phyloP scores from a whole-genome alignment of 2,888 invertebrate species.

The Papilio demoleus region DNA sequence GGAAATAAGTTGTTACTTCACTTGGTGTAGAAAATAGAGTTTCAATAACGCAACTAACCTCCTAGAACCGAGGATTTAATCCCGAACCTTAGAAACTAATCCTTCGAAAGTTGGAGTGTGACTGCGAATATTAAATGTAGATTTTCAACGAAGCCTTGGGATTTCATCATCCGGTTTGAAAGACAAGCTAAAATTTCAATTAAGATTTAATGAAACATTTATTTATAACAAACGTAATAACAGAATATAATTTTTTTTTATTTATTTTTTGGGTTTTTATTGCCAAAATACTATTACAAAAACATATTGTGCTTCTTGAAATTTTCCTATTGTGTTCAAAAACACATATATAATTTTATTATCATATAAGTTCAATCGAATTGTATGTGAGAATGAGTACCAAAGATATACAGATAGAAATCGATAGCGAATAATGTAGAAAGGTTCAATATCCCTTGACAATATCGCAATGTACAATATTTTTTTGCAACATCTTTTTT shows the following conservation, averaged over 20 bases:
- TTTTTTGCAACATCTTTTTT: constrained; percentile 15
- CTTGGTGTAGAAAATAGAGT: not conserved
- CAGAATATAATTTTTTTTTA: too few species aligned
- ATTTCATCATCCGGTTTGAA: constrained; percentile 28
- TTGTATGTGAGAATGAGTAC: too few species aligned
- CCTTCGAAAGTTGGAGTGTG: constrained; percentile 38
- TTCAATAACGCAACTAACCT: not conserved
- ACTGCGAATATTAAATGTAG: constrained; percentile 39
- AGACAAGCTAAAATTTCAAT: constrained; percentile 29
- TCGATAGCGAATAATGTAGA: constrained; percentile 12
- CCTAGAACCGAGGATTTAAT: constrained; percentile 26
- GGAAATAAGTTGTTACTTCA: not conserved
- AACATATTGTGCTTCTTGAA: too few species aligned
- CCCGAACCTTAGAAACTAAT: constrained; percentile 33
- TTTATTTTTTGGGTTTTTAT: too few species aligned
- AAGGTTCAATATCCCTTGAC: constrained; percentile 9
- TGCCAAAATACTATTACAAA: too few species aligned
- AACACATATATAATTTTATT: too few species aligned
- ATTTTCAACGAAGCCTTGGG: constrained; percentile 34
- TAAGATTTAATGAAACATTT: constrained; percentile 10
- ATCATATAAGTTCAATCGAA: too few species aligned
- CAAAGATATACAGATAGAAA: constrained; percentile 2
- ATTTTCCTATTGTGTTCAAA: too few species aligned
- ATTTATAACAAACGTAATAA: not conserved
- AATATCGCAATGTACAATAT: not conserved